Evolutionary conservation across 2,113 vertebrate genomes (phyloP).

Genomic region (Procavia capensis): DNA sequence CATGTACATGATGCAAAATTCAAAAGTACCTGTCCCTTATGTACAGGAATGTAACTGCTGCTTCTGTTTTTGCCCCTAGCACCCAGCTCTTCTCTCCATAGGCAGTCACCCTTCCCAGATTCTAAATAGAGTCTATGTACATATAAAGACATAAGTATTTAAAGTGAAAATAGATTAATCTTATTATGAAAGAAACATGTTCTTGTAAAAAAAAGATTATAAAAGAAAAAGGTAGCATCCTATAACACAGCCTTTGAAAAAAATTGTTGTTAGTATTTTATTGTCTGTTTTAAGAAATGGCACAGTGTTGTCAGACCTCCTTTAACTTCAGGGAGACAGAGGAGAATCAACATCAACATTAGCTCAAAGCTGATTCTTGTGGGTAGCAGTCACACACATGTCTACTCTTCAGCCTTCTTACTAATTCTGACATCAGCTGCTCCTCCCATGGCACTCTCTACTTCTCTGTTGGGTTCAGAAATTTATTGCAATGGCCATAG

Average conservation of each 20-base stretch:
- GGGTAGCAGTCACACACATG: too few species aligned
- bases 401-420: background rate
- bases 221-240: background rate
- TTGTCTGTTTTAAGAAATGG: background rate
- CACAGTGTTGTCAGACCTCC: background rate
- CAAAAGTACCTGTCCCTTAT: background rate
- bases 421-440: background rate
- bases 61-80: background rate
- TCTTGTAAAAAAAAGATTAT: constrained; percentile 23
- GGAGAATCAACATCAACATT: background rate
- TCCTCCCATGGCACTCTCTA: too few species aligned
- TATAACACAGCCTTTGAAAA: background rate
- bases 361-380: background rate
- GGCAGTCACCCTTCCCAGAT: background rate
- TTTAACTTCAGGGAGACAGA: background rate
- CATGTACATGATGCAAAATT: background rate
- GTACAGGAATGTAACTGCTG: background rate
- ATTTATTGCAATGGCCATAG: too few species aligned
- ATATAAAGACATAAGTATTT: background rate
- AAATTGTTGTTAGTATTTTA: constrained; percentile 8
- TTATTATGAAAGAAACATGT: background rate
- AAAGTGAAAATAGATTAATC: background rate
- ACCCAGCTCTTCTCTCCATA: background rate
- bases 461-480: too few species aligned
- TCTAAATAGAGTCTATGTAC: background rate